Evolutionary conservation across 2,797 vertebrate species (phyloP).

Genomic region (Sebastes nivosus): DNA sequence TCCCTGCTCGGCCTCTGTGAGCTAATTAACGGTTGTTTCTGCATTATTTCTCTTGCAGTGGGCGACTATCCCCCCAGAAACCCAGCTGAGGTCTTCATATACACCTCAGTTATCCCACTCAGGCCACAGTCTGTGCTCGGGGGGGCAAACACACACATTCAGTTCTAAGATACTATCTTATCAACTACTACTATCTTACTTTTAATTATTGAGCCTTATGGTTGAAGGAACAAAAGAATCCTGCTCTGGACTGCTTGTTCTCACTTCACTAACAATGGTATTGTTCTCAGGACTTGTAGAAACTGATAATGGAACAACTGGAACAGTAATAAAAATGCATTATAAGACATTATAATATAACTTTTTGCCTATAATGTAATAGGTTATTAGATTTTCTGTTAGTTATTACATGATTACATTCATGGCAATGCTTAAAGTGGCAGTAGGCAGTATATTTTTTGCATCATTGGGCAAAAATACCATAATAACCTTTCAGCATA

Average conservation of each 20-base stretch:
- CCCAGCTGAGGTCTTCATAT: neutral
- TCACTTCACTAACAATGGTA: neutral
- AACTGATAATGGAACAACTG: neutral
- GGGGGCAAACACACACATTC: too few relatives aligned
- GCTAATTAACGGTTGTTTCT: constrained; percentile 65
- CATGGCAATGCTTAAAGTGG: too few relatives aligned
- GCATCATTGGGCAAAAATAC: too few relatives aligned
- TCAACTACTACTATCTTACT: too few relatives aligned
- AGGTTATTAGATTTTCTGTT: too few relatives aligned
- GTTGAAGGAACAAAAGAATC: neutral
- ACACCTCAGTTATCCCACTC: neutral
- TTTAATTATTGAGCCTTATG: neutral
- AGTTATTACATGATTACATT: too few relatives aligned
- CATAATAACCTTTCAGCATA: too few relatives aligned
- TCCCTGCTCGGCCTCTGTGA: constrained; percentile 31
- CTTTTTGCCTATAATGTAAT: too few relatives aligned
- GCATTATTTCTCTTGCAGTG: neutral
- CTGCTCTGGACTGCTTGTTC: neutral
- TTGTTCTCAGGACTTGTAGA: neutral
- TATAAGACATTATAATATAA: too few relatives aligned
- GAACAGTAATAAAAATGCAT: neutral
- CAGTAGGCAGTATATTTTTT: too few relatives aligned
- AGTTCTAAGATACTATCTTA: neutral
- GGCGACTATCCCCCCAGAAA: neutral
- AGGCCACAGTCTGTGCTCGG: neutral